Evolutionary conservation across 1,140 invertebrate genomes (phyloP).

Genomic region (Reticulitermes speratus): DNA sequence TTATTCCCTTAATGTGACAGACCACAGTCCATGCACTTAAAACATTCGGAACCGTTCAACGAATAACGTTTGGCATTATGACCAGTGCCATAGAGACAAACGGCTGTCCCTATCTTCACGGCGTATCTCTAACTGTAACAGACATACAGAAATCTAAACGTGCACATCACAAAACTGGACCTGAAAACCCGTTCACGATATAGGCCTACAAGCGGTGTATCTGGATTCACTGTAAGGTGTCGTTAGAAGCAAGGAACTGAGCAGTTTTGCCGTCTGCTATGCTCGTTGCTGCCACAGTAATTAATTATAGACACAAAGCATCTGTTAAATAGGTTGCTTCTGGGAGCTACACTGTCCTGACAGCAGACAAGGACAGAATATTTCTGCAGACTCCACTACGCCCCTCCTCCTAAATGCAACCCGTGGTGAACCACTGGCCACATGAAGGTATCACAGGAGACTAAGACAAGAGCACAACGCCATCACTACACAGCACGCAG

Average conservation of each 20-base stretch:
- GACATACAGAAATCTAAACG: too few species aligned
- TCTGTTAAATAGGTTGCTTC: not conserved
- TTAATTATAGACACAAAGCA: constrained; percentile 13
- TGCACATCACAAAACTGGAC: too few species aligned
- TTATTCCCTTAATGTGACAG: too few species aligned
- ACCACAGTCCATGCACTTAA: too few species aligned
- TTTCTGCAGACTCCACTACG: not conserved
- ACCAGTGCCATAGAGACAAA: too few species aligned
- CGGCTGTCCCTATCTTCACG: too few species aligned
- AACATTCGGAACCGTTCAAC: too few species aligned
- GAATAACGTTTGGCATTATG: too few species aligned
- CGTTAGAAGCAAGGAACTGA: not conserved
- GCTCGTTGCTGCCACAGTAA: not conserved
- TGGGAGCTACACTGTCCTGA: not conserved
- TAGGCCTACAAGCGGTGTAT: too few species aligned
- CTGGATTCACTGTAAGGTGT: not conserved
- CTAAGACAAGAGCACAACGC: not conserved
- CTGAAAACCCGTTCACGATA: too few species aligned
- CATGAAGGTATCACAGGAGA: not conserved
- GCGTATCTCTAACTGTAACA: too few species aligned
- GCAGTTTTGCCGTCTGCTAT: not conserved
- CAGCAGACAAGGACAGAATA: not conserved
- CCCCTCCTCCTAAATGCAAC: not conserved
- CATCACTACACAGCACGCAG: not conserved
- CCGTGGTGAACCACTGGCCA: not conserved